These are phyloP conservation scores for Amphimallon solstitiale DNA, from an alignment of 2,888 invertebrate genomes.

Conservation along the genomic window DNA sequence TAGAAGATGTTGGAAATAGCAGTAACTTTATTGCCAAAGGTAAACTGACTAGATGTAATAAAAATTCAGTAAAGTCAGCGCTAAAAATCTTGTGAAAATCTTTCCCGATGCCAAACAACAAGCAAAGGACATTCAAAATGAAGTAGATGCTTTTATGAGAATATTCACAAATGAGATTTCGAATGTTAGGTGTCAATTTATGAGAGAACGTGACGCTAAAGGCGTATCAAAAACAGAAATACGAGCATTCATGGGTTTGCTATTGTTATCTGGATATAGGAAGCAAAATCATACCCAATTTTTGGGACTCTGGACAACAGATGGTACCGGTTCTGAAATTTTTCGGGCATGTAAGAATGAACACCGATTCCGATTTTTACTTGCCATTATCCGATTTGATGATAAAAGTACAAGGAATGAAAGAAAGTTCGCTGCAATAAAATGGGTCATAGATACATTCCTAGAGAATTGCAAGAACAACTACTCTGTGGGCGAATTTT, in stretches of 20 bases:
- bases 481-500: conserved; percentile 26
- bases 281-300: conserved; percentile 46
- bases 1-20: conserved; percentile 28
- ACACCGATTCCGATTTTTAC: conserved; percentile 39
- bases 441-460: conserved; percentile 33
- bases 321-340: conserved; percentile 47
- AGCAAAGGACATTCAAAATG: not conserved
- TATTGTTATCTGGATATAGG: conserved; percentile 43
- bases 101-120: not conserved
- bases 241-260: conserved; percentile 44
- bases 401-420: conserved; percentile 32
- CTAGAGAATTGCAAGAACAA: conserved; percentile 38
- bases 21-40: conserved; percentile 28
- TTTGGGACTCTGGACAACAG: conserved; percentile 44
- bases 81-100: not conserved
- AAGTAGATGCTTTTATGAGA: conserved; percentile 2
- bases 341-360: conserved; percentile 45
- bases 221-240: conserved; percentile 38
- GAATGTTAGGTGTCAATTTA: not conserved
- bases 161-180: not conserved
- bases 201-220: not conserved
- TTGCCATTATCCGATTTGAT: conserved; percentile 36
- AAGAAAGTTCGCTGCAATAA: conserved; percentile 41
- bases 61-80: not conserved
- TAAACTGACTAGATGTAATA: not conserved